Evolutionary conservation across 2,113 vertebrate genomes (phyloP), one percentile per base, ranked within the genome.

Genomic region (Eulemur rufifrons): DNA sequence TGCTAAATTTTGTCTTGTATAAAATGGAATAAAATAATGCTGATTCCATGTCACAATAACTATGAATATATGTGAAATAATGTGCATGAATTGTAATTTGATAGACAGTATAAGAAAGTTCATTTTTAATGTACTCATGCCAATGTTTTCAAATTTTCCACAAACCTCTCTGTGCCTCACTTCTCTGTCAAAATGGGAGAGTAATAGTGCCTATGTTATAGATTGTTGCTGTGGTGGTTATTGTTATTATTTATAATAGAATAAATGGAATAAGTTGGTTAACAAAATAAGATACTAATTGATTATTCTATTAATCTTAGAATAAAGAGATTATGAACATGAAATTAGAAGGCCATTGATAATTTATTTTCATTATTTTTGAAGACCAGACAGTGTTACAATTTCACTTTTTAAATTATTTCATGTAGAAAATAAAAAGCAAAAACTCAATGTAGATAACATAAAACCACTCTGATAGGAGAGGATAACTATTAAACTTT

Each of bases 311-410:
- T 64, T 87, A 56, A 69, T 8, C 32, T 85, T 50, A 91, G 7
- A 94, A 91, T 71, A n/a, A 90, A 95, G 39, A 82, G 39, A 93
- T 73, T 61, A 78, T 88, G 20, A 68, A 68, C 21, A 63, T 88
- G 71, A 29, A 32, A 78, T 66, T 94, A 56, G 66, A 87, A 71
- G 29, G 11, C 2, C 10, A 77, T 59, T 88, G 23, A 78, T 95
- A 83, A 91, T 76, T 85, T 66, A 12, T 85, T 82, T 95, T 61
- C 14, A 37, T 89, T 66, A 54, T 73, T 89, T 61, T 63, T 74
- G 12, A 92, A 92, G 21, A 73, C 9, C n/a, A n/a, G n/a, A n/a
- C 42, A 47, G 14, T 88, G 1, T 78, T 86, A 17, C 78, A 11
- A 68, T 59, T 91, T 25, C 76, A 82, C 20, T 77, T 54, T 69